These are phyloP conservation scores for Chrysocyon brachyurus DNA, from an alignment of 2,797 vertebrate genomes.

Conservation along the genomic window DNA sequence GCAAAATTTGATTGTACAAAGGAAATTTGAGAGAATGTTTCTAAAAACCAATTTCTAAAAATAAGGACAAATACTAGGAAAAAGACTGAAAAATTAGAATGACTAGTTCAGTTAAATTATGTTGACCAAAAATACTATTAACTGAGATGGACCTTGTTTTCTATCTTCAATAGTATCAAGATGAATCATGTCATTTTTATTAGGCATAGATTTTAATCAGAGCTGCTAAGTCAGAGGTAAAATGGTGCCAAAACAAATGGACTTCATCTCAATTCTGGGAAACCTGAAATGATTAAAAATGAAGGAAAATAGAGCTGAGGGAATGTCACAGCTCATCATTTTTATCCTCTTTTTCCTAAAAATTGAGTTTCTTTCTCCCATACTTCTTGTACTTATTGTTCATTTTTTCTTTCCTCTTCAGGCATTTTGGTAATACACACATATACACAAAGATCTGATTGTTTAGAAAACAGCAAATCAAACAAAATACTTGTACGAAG, in stretches of 20 bases:
- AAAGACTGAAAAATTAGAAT: conserved; percentile 5
- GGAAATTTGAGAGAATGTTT: not conserved
- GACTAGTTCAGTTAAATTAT: not conserved
- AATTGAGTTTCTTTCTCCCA: not conserved
- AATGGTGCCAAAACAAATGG: not conserved
- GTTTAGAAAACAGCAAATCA: conserved; percentile 57
- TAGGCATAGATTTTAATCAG: not conserved
- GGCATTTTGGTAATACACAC: not conserved
- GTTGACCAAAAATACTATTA: not conserved
- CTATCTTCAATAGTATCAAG: not conserved
- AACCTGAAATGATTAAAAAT: conserved; percentile 7
- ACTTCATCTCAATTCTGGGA: not conserved
- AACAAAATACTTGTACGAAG: not conserved
- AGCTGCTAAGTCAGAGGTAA: not conserved
- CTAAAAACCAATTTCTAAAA: not conserved
- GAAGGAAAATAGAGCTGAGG: not conserved
- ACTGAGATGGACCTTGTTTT: not conserved
- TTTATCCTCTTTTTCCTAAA: not conserved
- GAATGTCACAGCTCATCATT: not conserved
- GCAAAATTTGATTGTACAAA: not conserved
- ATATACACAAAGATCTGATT: not conserved
- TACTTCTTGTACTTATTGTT: not conserved
- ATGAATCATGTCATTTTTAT: conserved; percentile 20
- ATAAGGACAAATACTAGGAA: not conserved
- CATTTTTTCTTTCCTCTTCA: not conserved